Conservation (phyloP, 2,113 vertebrate genomes). For the Lepus americanus region DNA sequence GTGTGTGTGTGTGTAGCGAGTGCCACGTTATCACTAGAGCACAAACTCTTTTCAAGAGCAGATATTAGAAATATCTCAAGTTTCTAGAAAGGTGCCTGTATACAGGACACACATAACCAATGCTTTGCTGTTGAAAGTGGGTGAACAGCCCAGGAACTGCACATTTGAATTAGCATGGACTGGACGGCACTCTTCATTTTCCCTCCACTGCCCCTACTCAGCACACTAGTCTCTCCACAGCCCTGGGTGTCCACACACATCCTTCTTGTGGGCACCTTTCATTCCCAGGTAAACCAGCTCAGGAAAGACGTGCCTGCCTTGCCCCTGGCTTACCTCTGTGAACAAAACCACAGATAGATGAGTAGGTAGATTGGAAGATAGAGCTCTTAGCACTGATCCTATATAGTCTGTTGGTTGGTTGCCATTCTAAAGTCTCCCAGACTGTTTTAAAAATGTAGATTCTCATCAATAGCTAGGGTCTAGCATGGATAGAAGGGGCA, state of each 20-base stretch:
- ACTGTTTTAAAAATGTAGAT: neutral
- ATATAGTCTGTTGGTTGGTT: neutral
- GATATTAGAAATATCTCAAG: neutral
- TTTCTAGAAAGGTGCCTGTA: neutral
- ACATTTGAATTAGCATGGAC: neutral
- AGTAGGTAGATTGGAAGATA: neutral
- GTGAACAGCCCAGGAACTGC: neutral
- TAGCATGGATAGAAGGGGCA: neutral
- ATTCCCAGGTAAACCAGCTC: neutral
- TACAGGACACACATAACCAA: neutral
- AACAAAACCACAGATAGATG: neutral
- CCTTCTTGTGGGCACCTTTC: neutral
- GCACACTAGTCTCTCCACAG: neutral
- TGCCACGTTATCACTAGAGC: no score
- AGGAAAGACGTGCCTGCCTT: neutral
- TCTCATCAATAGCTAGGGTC: neutral
- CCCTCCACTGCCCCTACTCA: neutral
- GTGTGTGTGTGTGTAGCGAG: no score
- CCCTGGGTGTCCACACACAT: neutral
- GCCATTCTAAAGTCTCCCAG: neutral
- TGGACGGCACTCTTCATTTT: neutral
- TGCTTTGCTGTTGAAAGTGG: neutral
- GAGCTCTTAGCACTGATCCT: neutral
- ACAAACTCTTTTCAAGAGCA: neutral
- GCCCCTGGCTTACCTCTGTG: neutral